These are phyloP conservation scores for Parauchenoglanis punctatus DNA, from an alignment of 2,797 vertebrate genomes.

Conservation along the genomic window DNA sequence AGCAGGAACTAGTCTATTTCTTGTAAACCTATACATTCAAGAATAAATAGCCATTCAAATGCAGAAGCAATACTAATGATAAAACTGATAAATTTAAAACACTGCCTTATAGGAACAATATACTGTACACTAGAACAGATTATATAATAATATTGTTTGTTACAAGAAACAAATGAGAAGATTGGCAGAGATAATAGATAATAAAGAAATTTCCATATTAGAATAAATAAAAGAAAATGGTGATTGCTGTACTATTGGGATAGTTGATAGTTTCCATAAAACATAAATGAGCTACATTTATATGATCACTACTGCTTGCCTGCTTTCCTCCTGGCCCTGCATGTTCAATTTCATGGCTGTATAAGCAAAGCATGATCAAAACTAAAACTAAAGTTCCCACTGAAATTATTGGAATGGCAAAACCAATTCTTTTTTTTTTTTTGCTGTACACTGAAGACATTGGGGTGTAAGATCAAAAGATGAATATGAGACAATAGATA, in stretches of 20 bases:
- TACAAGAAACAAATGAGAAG: background rate
- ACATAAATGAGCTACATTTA: background rate
- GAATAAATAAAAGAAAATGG: background rate
- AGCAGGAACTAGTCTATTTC: background rate
- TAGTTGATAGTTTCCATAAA: background rate
- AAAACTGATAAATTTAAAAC: background rate
- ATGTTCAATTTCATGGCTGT: background rate
- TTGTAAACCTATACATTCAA: background rate
- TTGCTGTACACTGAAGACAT: background rate
- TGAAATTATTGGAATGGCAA: background rate
- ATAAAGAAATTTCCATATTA: background rate
- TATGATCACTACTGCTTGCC: background rate
- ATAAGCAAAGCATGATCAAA: background rate
- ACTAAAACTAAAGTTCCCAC: background rate
- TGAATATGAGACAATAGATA: no score
- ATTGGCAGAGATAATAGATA: background rate
- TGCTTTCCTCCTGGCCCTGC: background rate
- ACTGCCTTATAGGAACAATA: background rate
- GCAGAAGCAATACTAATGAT: background rate
- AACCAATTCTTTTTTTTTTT: background rate
- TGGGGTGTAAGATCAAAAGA: no score
- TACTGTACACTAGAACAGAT: background rate
- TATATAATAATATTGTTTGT: background rate
- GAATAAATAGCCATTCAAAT: background rate
- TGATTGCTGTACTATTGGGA: background rate